Conservation (phyloP, 2,797 vertebrate species). For the Falco biarmicus region DNA sequence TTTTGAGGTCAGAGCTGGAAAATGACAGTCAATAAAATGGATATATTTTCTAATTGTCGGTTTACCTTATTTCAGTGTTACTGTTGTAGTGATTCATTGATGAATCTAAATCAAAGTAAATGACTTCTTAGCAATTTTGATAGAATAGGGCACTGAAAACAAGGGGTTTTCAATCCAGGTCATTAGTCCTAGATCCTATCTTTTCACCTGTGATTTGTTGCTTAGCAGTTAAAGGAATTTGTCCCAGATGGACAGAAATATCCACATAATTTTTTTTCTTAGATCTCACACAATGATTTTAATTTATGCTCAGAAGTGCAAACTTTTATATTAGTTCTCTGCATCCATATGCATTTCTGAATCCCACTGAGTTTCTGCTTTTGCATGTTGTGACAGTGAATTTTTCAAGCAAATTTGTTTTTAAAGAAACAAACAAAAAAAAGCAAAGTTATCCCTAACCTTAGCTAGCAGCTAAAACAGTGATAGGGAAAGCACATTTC, state of each 20-base stretch:
- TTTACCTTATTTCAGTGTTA: neutral
- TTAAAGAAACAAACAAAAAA: neutral
- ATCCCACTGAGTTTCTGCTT: neutral
- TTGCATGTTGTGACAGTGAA: neutral
- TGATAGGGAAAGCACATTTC: neutral
- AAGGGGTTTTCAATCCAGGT: neutral
- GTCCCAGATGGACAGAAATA: neutral
- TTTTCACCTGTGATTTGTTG: neutral
- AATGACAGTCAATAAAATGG: neutral
- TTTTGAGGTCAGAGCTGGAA: neutral
- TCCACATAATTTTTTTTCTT: neutral
- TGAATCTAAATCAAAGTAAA: neutral
- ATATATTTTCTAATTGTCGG: neutral
- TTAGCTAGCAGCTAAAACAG: neutral
- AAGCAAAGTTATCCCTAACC: neutral
- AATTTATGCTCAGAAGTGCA: neutral
- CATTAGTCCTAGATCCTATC: neutral
- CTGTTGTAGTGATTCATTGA: neutral
- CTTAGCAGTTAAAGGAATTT: neutral
- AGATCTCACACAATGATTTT: neutral
- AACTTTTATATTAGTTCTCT: neutral
- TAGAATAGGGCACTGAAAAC: neutral
- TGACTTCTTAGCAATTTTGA: neutral
- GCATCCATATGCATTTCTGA: neutral
- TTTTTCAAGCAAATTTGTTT: neutral